Evolutionary conservation across 2,113 vertebrate species (phyloP).

Genomic region (Pica pica): DNA sequence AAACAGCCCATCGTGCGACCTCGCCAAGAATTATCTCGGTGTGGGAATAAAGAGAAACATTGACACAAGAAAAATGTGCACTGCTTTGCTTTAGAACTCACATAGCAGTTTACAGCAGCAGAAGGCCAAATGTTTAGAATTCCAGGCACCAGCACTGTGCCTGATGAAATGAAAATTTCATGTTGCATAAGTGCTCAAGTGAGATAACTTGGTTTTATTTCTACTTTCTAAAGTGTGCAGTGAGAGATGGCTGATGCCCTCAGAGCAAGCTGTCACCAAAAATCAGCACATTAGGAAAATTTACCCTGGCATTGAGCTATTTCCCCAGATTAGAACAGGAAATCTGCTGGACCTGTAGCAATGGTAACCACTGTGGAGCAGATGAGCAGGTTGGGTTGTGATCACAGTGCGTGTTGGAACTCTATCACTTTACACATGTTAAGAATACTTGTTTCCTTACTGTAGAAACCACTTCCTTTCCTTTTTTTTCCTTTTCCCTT

Average conservation of each 20-base stretch:
- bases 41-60: not conserved
- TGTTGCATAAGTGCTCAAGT: not conserved
- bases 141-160: not conserved
- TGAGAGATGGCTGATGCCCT: not conserved
- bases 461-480: not conserved
- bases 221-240: not conserved
- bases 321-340: not conserved
- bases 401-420: not conserved
- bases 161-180: conserved; percentile 44
- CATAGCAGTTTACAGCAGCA: not conserved
- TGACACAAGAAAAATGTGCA: not conserved
- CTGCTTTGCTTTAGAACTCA: not conserved
- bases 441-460: not conserved
- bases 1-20: not conserved
- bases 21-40: not conserved
- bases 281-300: not conserved
- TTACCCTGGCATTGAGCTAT: not conserved
- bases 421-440: not conserved
- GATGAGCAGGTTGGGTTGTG: not conserved
- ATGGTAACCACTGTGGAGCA: not conserved
- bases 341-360: not conserved
- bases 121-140: conserved; percentile 14
- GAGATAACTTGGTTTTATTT: conserved; percentile 18
- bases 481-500: not conserved
- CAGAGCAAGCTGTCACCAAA: not conserved